Evolutionary conservation across 1,140 invertebrate genomes (phyloP).

Genomic region (Dendroctonus ponderosae): DNA sequence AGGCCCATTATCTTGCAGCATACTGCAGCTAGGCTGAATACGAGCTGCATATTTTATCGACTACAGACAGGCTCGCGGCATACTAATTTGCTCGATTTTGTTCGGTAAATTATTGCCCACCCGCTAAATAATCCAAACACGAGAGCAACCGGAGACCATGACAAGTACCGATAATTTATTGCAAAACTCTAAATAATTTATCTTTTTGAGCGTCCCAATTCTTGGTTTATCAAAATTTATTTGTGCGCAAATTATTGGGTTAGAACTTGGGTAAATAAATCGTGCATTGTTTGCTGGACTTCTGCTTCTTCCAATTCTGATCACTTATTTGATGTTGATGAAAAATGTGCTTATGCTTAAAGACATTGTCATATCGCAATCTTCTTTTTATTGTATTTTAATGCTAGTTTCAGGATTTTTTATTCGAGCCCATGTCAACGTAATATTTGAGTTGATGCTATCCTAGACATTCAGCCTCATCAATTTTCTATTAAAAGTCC

Average conservation of each 20-base stretch:
- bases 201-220: not conserved
- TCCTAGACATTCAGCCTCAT: too few relatives aligned
- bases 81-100: constrained; percentile 24
- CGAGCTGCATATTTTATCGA: constrained; percentile 25
- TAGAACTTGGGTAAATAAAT: not conserved
- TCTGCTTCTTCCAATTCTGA: not conserved
- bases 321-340: too few relatives aligned
- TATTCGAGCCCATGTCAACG: not conserved
- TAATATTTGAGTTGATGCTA: too few relatives aligned
- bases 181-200: constrained; percentile 21
- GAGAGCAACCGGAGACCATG: constrained; percentile 17
- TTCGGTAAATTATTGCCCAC: constrained; percentile 13
- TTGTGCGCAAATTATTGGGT: not conserved
- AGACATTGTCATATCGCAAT: too few relatives aligned
- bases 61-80: constrained; percentile 17
- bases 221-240: not conserved
- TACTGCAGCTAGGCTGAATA: constrained; percentile 9
- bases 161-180: constrained; percentile 17
- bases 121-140: constrained; percentile 23
- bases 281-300: not conserved
- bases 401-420: not conserved
- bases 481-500: too few relatives aligned
- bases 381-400: not conserved
- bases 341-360: too few relatives aligned
- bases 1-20: constrained; percentile 1